Conservation (phyloP, 2,113 vertebrate genomes). For the Prunella himalayana region DNA sequence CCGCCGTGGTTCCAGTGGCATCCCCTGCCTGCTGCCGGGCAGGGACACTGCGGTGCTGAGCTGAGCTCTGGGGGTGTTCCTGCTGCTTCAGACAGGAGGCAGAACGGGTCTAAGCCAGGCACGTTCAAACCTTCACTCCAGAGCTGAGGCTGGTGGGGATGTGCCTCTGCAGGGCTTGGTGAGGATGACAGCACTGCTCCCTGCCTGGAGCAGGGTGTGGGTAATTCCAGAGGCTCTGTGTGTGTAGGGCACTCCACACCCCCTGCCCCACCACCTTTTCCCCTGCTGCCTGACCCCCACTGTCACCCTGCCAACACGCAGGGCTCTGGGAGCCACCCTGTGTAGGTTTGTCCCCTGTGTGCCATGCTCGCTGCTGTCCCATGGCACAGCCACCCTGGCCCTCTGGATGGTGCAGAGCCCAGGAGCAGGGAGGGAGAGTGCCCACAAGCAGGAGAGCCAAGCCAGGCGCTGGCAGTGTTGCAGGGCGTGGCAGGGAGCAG, state of each 20-base stretch:
- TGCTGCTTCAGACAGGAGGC: background rate
- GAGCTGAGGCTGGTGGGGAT: background rate
- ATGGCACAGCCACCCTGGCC: background rate
- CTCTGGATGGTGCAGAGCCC: background rate
- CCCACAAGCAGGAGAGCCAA: background rate
- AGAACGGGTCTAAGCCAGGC: background rate
- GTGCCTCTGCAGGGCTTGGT: background rate
- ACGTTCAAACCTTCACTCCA: accelerated
- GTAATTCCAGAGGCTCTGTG: background rate
- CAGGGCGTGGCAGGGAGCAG: background rate
- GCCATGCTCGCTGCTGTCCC: accelerated
- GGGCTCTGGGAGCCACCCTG: background rate
- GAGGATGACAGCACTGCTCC: background rate
- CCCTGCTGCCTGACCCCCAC: background rate
- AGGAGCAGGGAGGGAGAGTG: background rate
- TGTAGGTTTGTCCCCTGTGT: background rate
- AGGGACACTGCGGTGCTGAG: background rate
- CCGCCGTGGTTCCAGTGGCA: accelerated
- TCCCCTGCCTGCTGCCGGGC: background rate
- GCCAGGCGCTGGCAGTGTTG: background rate
- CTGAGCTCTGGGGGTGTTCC: accelerated
- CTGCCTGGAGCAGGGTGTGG: background rate
- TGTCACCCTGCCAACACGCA: accelerated
- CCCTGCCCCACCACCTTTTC: background rate
- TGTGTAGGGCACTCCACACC: too few relatives aligned